Evolutionary conservation across 2,113 vertebrate genomes (phyloP).

Genomic region (Calidris pygmaea): DNA sequence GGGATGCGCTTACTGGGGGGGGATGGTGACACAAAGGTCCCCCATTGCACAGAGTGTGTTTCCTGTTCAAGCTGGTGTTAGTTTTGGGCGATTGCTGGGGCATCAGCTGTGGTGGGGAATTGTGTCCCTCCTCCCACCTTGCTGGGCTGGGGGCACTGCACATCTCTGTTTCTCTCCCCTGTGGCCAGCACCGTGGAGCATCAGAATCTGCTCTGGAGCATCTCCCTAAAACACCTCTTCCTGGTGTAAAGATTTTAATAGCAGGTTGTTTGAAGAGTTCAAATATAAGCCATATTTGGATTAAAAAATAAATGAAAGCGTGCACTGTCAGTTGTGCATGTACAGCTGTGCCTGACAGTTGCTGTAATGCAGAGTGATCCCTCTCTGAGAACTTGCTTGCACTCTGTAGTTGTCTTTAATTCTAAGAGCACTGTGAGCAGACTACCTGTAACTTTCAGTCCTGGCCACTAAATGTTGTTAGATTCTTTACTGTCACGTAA

Average conservation of each 20-base stretch:
- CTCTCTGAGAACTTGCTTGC: neutral
- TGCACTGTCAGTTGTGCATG: neutral
- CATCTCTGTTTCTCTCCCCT: neutral
- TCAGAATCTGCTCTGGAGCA: neutral
- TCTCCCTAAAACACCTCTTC: neutral
- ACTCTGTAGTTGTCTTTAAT: neutral
- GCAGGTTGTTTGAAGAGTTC: neutral
- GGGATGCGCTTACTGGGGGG: neutral
- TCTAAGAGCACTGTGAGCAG: neutral
- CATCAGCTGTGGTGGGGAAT: fast-evolving
- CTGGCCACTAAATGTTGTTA: neutral
- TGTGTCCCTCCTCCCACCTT: neutral
- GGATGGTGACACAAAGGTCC: neutral
- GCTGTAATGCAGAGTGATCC: neutral
- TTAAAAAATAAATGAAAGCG: neutral
- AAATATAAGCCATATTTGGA: neutral
- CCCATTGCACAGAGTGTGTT: neutral
- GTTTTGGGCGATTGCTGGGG: neutral
- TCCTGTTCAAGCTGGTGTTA: neutral
- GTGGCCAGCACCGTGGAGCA: neutral
- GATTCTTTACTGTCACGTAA: neutral
- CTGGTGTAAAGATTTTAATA: neutral
- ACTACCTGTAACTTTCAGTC: neutral
- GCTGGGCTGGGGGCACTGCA: neutral
- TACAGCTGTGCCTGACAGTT: neutral